Conservation (phyloP, 2,888 invertebrate species). For the Entomobrya multifasciata region DNA sequence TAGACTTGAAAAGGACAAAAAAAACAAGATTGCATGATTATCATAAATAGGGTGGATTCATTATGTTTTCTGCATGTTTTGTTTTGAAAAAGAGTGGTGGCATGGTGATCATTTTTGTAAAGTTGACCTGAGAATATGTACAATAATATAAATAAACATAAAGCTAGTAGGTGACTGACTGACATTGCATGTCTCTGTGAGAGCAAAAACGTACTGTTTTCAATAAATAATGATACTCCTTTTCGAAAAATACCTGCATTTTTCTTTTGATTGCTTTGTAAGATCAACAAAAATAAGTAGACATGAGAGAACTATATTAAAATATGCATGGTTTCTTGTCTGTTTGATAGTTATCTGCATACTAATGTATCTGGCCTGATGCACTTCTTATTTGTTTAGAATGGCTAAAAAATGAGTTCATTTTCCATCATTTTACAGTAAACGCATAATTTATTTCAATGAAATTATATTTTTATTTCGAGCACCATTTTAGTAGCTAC, state of each 20-base stretch:
- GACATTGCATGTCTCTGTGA: conserved; percentile 43
- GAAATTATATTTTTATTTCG: background rate
- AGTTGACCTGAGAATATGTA: conserved; percentile 30
- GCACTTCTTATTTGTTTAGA: conserved; percentile 13
- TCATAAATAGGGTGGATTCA: conserved; percentile 49
- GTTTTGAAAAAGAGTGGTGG: conserved; percentile 29
- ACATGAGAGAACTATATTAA: conserved; percentile 47
- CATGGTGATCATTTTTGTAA: conserved; percentile 21
- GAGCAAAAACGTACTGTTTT: conserved; percentile 36
- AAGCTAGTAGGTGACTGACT: background rate
- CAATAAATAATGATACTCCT: conserved; percentile 51
- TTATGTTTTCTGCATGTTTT: conserved; percentile 42
- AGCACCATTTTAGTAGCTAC: background rate
- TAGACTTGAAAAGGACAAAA: conserved; percentile 36
- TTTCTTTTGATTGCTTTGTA: conserved; percentile 16
- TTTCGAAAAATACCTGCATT: conserved; percentile 23
- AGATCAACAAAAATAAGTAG: background rate
- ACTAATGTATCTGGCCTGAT: background rate
- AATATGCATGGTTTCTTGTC: conserved; percentile 33
- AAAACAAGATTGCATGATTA: conserved; percentile 45
- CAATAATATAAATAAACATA: background rate
- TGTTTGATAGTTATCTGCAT: background rate
- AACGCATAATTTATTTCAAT: background rate
- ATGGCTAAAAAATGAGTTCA: conserved; percentile 13
- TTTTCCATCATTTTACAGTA: conserved; percentile 26